These are phyloP conservation scores for Apamea epomidion DNA, from an alignment of 2,888 invertebrate genomes.

Conservation along the genomic window DNA sequence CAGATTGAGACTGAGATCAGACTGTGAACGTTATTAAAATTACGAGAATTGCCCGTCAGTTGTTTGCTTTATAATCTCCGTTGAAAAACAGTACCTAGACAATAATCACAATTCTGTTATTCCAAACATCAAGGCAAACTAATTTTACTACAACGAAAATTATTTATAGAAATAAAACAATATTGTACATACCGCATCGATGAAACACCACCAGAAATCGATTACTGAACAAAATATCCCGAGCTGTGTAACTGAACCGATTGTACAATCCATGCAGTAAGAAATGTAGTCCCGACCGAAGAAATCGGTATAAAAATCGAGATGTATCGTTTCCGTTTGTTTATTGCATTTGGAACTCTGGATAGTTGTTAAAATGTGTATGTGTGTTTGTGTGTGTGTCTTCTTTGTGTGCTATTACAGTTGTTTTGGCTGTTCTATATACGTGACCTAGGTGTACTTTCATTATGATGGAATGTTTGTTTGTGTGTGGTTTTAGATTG, in stretches of 20 bases:
- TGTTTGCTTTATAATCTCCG: slow-evolving; percentile 1
- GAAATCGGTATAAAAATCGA: slow-evolving; percentile 79
- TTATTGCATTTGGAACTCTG: slow-evolving; percentile 82
- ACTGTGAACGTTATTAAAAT: no score
- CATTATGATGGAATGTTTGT: slow-evolving; percentile 41
- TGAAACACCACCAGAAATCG: slow-evolving; percentile 54
- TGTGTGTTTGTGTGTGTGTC: slow-evolving; percentile 62
- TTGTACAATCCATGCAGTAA: slow-evolving; percentile 67
- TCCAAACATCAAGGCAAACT: slow-evolving; percentile 34
- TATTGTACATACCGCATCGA: slow-evolving; percentile 52
- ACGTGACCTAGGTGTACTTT: slow-evolving; percentile 39
- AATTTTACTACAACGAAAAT: slow-evolving; percentile 29
- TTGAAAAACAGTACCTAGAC: not conserved
- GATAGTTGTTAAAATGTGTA: slow-evolving; percentile 72
- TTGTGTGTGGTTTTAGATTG: slow-evolving; percentile 1
- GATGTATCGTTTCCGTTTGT: slow-evolving; percentile 78
- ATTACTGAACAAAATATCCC: slow-evolving; percentile 51
- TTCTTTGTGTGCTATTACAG: slow-evolving; percentile 62
- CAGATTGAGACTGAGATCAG: no score
- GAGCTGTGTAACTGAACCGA: slow-evolving; percentile 64
- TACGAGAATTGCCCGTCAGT: no score
- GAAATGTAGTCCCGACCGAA: slow-evolving; percentile 69
- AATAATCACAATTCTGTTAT: slow-evolving; percentile 1
- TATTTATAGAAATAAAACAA: slow-evolving; percentile 46
- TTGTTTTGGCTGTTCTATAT: slow-evolving; percentile 66